These are phyloP conservation scores for Epizoanthus stellaris DNA, from an alignment of 92 coral and sea anemone genomes.

Conservation along the genomic window DNA sequence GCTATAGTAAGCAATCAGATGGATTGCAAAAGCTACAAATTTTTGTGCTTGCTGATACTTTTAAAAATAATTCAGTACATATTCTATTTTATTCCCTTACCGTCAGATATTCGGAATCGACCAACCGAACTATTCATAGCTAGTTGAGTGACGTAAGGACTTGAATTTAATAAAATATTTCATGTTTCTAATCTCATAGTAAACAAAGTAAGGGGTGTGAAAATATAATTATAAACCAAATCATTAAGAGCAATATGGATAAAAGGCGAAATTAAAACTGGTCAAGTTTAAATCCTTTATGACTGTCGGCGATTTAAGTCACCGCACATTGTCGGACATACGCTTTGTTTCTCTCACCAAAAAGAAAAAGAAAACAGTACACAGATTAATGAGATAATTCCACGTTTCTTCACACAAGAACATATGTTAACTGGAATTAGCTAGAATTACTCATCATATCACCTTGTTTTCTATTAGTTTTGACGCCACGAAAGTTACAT, in stretches of 20 bases:
- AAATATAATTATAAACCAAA: neutral
- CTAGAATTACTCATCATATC: neutral
- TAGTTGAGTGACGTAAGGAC: neutral
- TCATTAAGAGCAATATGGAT: neutral
- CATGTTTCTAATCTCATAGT: neutral
- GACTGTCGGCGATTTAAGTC: neutral
- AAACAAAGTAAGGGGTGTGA: neutral
- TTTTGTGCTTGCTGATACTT: too few relatives aligned
- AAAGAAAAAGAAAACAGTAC: neutral
- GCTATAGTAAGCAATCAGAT: too few relatives aligned
- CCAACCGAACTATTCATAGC: neutral
- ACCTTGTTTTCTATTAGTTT: too few relatives aligned
- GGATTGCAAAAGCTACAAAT: too few relatives aligned
- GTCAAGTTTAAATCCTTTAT: neutral
- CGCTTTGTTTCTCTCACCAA: neutral
- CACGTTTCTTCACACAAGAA: neutral
- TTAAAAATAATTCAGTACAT: too few relatives aligned
- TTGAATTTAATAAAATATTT: slow-evolving; percentile 3
- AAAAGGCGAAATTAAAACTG: neutral
- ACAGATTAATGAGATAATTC: neutral
- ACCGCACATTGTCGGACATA: neutral
- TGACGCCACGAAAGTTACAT: neutral
- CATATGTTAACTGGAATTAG: neutral
- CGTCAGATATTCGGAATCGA: neutral
- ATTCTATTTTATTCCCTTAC: too few relatives aligned